Conservation (phyloP, 2,113 vertebrate genomes). For the Sinosuthora webbiana region DNA sequence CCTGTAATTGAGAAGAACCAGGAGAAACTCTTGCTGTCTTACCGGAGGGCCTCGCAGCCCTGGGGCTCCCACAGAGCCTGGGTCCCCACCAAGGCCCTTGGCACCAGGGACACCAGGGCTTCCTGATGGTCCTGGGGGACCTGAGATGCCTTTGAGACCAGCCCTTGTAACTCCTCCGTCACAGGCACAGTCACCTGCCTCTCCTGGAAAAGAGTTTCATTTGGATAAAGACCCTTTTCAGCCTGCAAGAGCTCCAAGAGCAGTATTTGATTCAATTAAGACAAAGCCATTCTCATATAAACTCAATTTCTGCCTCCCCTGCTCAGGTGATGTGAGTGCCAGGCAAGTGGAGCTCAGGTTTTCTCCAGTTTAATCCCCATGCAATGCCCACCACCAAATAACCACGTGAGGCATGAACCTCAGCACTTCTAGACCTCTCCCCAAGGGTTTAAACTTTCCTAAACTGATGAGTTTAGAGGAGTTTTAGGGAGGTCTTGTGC, state of each 20-base stretch:
- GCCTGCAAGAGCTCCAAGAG: not conserved
- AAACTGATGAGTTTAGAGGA: not conserved
- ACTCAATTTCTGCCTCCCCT: not conserved
- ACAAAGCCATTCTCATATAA: not conserved
- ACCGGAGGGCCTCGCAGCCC: slow-evolving; percentile 76
- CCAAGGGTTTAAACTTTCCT: not conserved
- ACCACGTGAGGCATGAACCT: not conserved
- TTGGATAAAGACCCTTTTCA: not conserved
- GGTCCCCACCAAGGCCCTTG: slow-evolving; percentile 80
- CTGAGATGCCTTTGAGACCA: slow-evolving; percentile 75
- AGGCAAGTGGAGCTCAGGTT: not conserved
- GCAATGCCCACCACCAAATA: not conserved
- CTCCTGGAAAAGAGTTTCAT: slow-evolving; percentile 72
- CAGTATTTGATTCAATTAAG: not conserved
- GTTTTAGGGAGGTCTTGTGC: not conserved
- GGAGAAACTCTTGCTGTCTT: slow-evolving; percentile 35
- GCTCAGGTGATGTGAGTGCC: not conserved
- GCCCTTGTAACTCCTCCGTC: slow-evolving; percentile 65
- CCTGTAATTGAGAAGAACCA: not conserved
- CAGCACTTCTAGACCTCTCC: not conserved
- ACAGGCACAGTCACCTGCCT: slow-evolving; percentile 86
- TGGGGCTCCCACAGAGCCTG: slow-evolving; percentile 74
- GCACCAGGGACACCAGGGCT: slow-evolving; percentile 71
- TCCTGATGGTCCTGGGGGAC: slow-evolving; percentile 70
- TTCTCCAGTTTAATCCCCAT: not conserved